These are phyloP conservation scores for Litoditis marina DNA, from an alignment of 2,888 invertebrate species.

Conservation along the genomic window DNA sequence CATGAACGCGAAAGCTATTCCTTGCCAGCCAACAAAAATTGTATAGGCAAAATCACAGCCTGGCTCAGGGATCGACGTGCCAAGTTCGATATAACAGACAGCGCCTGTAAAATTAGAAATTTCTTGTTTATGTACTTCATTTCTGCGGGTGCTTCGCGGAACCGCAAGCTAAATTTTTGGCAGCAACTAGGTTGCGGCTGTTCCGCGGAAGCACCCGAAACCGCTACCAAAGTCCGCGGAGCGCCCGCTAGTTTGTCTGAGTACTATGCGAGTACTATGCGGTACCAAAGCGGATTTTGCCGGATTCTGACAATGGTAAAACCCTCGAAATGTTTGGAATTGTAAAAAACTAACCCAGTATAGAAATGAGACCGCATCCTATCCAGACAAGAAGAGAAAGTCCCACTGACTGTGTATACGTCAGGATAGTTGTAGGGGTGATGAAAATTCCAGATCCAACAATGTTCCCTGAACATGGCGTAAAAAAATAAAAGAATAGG, in stretches of 20 bases:
- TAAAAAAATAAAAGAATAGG: too few species aligned
- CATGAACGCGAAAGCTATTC: conserved; percentile 47
- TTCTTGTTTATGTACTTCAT: too few species aligned
- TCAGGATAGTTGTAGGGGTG: conserved; percentile 44
- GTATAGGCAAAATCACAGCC: conserved; percentile 60
- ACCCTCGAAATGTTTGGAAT: neutral
- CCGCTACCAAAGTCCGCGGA: too few species aligned
- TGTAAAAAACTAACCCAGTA: conserved; percentile 69
- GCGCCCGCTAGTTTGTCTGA: too few species aligned
- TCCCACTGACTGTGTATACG: conserved; percentile 69
- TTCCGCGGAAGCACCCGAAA: too few species aligned
- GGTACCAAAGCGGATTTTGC: too few species aligned
- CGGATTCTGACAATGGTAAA: too few species aligned
- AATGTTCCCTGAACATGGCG: conserved; percentile 42
- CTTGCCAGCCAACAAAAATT: conserved; percentile 40
- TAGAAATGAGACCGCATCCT: conserved; percentile 75
- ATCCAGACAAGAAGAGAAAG: conserved; percentile 77
- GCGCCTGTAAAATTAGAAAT: too few species aligned
- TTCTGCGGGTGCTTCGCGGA: too few species aligned
- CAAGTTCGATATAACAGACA: conserved; percentile 82
- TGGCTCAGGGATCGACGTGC: conserved; percentile 73
- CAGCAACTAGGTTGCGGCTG: too few species aligned
- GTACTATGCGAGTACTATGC: too few species aligned
- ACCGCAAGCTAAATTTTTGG: too few species aligned
- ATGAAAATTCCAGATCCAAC: conserved; percentile 55